Base-by-base conservation (phyloP, 2,888 invertebrate species). In the Nudaria mundana region DNA sequence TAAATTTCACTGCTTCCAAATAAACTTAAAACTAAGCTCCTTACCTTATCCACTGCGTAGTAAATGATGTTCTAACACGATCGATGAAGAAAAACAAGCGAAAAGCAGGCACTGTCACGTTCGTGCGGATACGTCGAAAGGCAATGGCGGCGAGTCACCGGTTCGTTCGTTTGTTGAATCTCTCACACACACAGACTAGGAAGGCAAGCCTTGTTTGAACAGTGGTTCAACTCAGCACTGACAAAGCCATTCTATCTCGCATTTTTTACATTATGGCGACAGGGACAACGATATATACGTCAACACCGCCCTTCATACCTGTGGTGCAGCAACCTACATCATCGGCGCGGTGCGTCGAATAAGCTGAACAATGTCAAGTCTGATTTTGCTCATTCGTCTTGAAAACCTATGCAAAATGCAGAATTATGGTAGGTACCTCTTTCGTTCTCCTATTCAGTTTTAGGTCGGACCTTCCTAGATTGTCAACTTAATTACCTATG, bases 21-120 rank as follows among this genome's bases (percentile, higher is more conserved):
- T 77, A 61, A 75, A 79, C 67, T 70, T 74, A 75, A 79, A 81
- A 72, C 51, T 63, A 75, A 71, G 66, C 69, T 68, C 64, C 88
- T 87, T 88, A 87, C 88, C 87, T 88, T 81, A 30, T 33, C 70
- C 81, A 83, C 81, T 82, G 83, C 84, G 86, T 81, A 85, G 87
- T 81, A 78, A n/a, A 75, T 70, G 88, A 84, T 85, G 81, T 81
- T 71, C 70, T 76, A 72, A 76, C 76, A 71, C 84, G 84, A 83
- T 85, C 83, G 82, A 80, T 81, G 81, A 67, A 64, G 71, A 62
- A 69, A 82, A 79, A 82, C 82, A 74, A 82, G 76, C 74, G 72
- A 70, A 78, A 79, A 75, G 73, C 69, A 76, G 78, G 71, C 80
- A 85, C 85, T 78, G 84, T 85, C 85, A 81, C 85, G 84, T 84